These are phyloP conservation scores for Apodemia duryi DNA, from an alignment of 2,888 invertebrate species.

Conservation along the genomic window DNA sequence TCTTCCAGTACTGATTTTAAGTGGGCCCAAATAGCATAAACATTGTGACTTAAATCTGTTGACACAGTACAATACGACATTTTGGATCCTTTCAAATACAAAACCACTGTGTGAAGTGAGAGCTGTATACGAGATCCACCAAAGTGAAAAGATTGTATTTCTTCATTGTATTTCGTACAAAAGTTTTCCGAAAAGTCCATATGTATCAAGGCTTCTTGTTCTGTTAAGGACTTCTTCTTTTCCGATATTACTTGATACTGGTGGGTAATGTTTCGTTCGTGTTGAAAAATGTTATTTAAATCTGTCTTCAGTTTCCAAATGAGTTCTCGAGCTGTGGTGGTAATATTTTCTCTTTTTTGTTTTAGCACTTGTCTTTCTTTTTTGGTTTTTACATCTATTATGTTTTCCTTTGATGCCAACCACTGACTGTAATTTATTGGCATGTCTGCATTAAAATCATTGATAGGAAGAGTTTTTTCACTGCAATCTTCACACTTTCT, in stretches of 20 bases:
- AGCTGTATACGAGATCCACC: slow-evolving; percentile 42
- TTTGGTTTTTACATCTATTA: background rate
- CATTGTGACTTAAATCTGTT: slow-evolving; percentile 17
- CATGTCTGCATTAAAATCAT: background rate
- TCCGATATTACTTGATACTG: background rate
- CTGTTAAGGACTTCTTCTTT: background rate
- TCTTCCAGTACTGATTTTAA: background rate
- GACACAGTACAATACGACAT: slow-evolving; percentile 37
- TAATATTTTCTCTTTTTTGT: background rate
- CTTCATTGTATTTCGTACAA: slow-evolving; percentile 32
- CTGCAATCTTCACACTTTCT: background rate
- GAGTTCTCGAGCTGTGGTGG: background rate
- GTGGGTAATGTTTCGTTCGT: background rate
- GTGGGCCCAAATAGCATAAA: slow-evolving; percentile 8
- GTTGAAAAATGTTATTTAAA: background rate
- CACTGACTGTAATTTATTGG: background rate
- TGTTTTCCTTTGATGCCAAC: background rate
- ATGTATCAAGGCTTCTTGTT: slow-evolving; percentile 16
- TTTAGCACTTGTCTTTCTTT: background rate
- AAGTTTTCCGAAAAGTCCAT: slow-evolving; percentile 50
- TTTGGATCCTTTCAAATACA: slow-evolving; percentile 33
- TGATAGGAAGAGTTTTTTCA: background rate
- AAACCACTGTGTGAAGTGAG: slow-evolving; percentile 46
- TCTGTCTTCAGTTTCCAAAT: background rate
- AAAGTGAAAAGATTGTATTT: slow-evolving; percentile 49